phyloP scores from a whole-genome alignment of 2,113 vertebrate species.

The Noctilio leporinus region DNA sequence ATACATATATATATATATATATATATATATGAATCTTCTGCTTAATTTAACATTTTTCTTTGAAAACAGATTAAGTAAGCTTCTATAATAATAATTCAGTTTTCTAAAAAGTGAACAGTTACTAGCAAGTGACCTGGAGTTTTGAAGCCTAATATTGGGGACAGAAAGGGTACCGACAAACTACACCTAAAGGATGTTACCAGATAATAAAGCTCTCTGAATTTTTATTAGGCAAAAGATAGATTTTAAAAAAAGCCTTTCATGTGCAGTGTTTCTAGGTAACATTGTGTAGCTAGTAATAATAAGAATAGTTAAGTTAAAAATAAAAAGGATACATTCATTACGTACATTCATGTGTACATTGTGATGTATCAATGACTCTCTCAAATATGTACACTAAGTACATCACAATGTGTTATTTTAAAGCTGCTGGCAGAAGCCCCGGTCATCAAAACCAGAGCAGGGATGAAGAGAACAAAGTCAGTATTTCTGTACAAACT shows the following conservation, averaged over 20 bases:
- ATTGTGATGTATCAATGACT: background rate
- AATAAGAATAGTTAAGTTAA: background rate
- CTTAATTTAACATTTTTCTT: background rate
- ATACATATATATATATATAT: background rate
- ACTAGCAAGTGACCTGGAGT: background rate
- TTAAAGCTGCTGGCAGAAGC: background rate
- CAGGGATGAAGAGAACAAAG: background rate
- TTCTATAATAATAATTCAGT: background rate
- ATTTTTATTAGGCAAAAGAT: background rate
- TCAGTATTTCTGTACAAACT: background rate
- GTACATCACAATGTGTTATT: background rate
- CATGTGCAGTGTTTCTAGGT: background rate
- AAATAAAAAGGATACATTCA: background rate
- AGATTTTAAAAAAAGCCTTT: background rate
- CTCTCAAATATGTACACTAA: background rate
- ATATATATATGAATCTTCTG: background rate
- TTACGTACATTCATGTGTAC: background rate
- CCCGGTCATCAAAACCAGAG: background rate
- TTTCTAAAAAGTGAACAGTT: background rate
- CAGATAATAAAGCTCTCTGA: background rate
- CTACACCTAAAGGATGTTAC: background rate
- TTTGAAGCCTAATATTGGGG: background rate
- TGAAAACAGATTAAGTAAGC: background rate
- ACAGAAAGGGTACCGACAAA: background rate
- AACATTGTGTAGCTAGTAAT: background rate